A percentile compares a stretch with the other conserved stretches of the same genome.
These are phyloP conservation scores for Resseliella maxima DNA, from an alignment of 2,888 invertebrate genomes.

Conservation along the genomic window DNA sequence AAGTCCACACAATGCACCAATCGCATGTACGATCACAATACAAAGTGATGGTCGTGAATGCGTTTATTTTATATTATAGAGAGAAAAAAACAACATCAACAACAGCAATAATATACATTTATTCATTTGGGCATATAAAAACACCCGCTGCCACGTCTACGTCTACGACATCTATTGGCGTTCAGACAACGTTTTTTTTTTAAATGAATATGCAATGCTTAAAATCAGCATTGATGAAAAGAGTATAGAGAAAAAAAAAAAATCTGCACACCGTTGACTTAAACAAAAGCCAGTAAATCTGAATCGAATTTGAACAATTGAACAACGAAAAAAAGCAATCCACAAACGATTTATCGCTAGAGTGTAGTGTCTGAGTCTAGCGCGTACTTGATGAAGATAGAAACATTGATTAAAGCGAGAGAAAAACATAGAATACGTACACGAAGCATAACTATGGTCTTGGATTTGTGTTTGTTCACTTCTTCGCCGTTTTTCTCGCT, in stretches of 20 bases:
- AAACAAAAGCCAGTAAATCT: slow-evolving; percentile 34
- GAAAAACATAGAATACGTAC: too few species aligned
- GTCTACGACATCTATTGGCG: slow-evolving; percentile 39
- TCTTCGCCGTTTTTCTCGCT: too few species aligned
- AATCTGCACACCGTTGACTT: background rate
- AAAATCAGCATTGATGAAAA: background rate
- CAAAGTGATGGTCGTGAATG: slow-evolving; percentile 17
- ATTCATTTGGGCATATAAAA: background rate
- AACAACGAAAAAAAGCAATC: background rate
- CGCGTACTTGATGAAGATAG: background rate
- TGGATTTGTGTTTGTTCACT: background rate
- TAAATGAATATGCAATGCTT: slow-evolving; percentile 5
- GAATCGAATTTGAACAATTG: slow-evolving; percentile 29
- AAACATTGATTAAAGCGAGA: too few species aligned
- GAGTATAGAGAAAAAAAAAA: background rate
- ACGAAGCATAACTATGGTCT: slow-evolving; percentile 33
- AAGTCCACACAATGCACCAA: slow-evolving; percentile 11
- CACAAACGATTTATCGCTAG: slow-evolving; percentile 12
- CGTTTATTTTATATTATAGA: too few species aligned
- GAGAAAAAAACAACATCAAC: too few species aligned
- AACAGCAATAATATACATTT: background rate
- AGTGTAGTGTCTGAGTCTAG: background rate
- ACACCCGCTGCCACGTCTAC: slow-evolving; percentile 11
- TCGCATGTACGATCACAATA: background rate
- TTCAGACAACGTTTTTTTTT: background rate